A percentile compares a stretch with the other conserved stretches of the same genome.
phyloP scores from a whole-genome alignment of 1,140 invertebrate genomes.

The Pantala flavescens region DNA sequence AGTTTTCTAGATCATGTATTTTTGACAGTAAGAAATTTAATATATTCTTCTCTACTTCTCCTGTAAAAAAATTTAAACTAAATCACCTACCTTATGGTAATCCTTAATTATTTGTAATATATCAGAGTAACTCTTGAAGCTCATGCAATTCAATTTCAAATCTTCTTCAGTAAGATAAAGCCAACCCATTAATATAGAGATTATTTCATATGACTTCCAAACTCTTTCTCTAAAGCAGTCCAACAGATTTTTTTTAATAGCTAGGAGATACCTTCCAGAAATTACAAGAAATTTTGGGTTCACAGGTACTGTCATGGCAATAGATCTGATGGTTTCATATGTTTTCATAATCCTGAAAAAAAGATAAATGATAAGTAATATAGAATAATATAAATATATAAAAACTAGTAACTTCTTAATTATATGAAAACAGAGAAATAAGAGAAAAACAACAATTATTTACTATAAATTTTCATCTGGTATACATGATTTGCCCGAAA shows the following conservation, averaged over 20 bases:
- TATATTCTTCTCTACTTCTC: too few species aligned
- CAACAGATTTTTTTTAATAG: constrained; percentile 28
- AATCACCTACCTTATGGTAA: background rate
- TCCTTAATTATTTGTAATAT: background rate
- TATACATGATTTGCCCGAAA: too few species aligned
- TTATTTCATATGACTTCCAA: constrained; percentile 45
- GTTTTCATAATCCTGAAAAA: background rate
- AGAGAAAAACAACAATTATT: too few species aligned
- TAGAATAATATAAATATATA: too few species aligned
- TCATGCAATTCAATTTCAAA: constrained; percentile 43
- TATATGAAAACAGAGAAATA: too few species aligned
- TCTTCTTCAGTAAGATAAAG: constrained; percentile 52
- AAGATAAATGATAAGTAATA: background rate
- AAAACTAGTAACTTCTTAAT: too few species aligned
- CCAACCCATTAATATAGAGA: constrained; percentile 55
- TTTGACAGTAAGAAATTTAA: too few species aligned
- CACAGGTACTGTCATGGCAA: background rate
- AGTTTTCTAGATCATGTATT: too few species aligned
- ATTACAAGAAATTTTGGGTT: background rate
- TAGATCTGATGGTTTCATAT: background rate
- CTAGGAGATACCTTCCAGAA: constrained; percentile 28
- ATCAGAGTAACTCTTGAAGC: background rate
- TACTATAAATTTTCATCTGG: too few species aligned
- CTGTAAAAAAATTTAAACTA: too few species aligned
- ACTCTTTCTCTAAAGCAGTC: constrained; percentile 50